Conservation (phyloP, 2,888 invertebrate species). For the Spisula solida region DNA sequence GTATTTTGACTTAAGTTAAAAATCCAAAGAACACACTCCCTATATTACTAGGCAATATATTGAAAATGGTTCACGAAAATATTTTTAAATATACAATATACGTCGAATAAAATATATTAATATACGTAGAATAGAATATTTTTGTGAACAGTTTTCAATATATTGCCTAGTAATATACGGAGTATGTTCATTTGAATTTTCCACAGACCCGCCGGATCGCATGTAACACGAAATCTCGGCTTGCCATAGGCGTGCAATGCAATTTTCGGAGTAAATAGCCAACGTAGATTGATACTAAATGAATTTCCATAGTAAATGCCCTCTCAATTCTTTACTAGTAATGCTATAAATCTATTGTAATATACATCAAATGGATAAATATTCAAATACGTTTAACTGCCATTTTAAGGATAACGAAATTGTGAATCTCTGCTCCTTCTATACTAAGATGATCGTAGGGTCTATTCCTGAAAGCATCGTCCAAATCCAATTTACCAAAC, state of each 20-base stretch:
- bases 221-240: neutral
- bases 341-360: constrained; percentile 80
- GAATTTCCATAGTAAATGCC: constrained; percentile 81
- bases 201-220: neutral
- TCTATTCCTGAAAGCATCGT: constrained; percentile 74
- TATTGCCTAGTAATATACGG: no score
- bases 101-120: no score
- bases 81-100: no score
- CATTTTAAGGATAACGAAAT: constrained; percentile 79
- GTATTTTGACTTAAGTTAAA: no score
- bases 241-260: constrained; percentile 62
- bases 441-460: constrained; percentile 65
- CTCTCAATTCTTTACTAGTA: constrained; percentile 80
- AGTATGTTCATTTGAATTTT: neutral
- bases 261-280: constrained; percentile 73
- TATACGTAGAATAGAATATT: no score
- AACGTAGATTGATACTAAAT: constrained; percentile 81
- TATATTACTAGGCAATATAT: no score
- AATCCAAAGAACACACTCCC: neutral
- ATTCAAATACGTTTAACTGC: constrained; percentile 83
- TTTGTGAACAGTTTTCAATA: no score
- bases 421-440: constrained; percentile 70
- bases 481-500: constrained; percentile 83
- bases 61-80: no score
- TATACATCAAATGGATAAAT: constrained; percentile 79